phyloP scores from a whole-genome alignment of 92 coral and sea anemone genomes.

The Scolanthus callimorphus region DNA sequence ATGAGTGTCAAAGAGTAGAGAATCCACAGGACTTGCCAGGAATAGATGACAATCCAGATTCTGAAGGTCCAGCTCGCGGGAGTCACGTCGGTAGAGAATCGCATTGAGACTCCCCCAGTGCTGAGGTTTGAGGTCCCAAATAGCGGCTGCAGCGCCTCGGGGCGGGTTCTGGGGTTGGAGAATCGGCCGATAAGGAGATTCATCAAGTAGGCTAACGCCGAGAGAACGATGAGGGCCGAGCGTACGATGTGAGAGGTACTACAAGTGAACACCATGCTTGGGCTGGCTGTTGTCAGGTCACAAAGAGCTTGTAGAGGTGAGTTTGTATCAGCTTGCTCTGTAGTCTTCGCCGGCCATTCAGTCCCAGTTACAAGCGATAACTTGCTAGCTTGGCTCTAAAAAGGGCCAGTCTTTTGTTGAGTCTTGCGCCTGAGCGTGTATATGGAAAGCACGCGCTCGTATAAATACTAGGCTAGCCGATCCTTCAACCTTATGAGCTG shows the following conservation, averaged over 20 bases:
- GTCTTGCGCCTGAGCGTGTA: too few species aligned
- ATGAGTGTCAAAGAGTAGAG: conserved; percentile 47
- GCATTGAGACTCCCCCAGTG: conserved; percentile 29
- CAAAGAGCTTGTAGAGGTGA: too few species aligned
- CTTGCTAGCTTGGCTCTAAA: too few species aligned
- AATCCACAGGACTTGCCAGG: conserved; percentile 62
- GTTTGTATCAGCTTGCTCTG: too few species aligned
- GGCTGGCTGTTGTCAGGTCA: too few species aligned
- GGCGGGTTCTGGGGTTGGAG: conserved; percentile 5
- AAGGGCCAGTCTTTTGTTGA: too few species aligned
- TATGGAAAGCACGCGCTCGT: too few species aligned
- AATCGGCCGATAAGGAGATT: conserved; percentile 8
- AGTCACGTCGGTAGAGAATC: conserved; percentile 44
- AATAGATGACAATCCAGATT: conserved; percentile 59
- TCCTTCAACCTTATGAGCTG: too few species aligned
- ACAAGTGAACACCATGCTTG: too few species aligned
- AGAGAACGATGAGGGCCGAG: conserved; percentile 12
- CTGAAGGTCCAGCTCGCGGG: conserved; percentile 67
- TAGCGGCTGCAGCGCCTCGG: conserved; percentile 5
- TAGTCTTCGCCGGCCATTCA: too few species aligned
- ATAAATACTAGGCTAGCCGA: too few species aligned
- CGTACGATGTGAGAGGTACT: conserved; percentile 5
- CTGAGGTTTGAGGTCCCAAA: conserved; percentile 25
- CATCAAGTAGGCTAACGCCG: conserved; percentile 21
- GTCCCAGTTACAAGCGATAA: too few species aligned